Conservation (phyloP, 2,888 invertebrate species). For the Thymelicus sylvestris region DNA sequence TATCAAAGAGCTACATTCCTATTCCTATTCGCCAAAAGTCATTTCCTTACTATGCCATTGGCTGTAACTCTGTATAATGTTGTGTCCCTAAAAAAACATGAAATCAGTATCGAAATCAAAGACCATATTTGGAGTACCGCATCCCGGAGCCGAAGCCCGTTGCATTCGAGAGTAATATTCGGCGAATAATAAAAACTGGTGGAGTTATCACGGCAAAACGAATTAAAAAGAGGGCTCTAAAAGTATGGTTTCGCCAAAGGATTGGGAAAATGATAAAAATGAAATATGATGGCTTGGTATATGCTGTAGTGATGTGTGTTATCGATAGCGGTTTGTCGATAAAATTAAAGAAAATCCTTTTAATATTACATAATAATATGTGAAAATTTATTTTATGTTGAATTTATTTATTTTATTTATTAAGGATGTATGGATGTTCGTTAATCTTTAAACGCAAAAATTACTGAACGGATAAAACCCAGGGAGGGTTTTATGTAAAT, state of each 20-base stretch:
- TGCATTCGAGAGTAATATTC: slow-evolving; percentile 18
- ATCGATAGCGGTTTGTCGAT: slow-evolving; percentile 39
- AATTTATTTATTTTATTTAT: no score
- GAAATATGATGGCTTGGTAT: slow-evolving; percentile 70
- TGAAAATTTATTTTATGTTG: no score
- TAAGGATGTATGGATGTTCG: no score
- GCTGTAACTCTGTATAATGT: no score
- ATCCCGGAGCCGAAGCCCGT: neutral
- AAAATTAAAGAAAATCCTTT: neutral
- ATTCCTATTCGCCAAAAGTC: no score
- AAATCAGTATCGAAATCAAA: slow-evolving; percentile 1
- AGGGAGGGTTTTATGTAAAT: no score
- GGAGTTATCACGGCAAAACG: slow-evolving; percentile 36
- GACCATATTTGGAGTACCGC: neutral
- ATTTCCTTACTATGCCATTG: no score
- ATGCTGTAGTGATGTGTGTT: slow-evolving; percentile 47
- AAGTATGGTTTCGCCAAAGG: slow-evolving; percentile 81
- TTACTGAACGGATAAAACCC: no score
- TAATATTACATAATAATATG: no score
- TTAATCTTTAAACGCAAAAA: no score
- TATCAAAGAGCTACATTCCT: no score
- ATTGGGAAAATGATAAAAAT: slow-evolving; percentile 79
- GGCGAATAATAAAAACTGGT: slow-evolving; percentile 29
- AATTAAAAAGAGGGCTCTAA: slow-evolving; percentile 52
- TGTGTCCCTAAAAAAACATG: no score